Evolutionary conservation across 2,113 vertebrate species (phyloP).

Genomic region (Cyprinodon brontotheroides): DNA sequence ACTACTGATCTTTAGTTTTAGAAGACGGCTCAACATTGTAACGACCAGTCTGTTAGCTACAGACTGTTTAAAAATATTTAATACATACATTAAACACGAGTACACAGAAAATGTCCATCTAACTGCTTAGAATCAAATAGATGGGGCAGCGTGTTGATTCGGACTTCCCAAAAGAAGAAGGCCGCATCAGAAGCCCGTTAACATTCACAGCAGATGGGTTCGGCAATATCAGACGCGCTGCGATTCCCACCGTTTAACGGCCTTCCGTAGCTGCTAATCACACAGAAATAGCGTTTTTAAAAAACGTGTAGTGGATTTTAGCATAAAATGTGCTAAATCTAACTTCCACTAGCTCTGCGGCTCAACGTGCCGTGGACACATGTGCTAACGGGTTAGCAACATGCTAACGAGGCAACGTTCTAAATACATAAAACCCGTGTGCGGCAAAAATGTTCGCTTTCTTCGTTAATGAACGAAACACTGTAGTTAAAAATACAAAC

Average conservation of each 20-base stretch:
- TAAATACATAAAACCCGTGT: conserved; percentile 20
- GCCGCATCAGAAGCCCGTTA: conserved; percentile 47
- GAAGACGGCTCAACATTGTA: no score
- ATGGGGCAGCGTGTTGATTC: neutral
- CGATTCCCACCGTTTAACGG: neutral
- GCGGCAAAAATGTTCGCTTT: fast-evolving
- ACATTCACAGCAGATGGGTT: neutral
- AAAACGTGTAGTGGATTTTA: neutral
- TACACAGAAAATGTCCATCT: neutral
- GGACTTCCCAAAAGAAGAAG: neutral
- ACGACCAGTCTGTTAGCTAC: no score
- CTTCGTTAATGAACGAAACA: fast-evolving
- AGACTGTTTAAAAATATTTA: no score
- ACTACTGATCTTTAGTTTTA: no score
- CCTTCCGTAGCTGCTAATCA: fast-evolving
- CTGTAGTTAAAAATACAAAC: fast-evolving
- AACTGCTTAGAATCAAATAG: neutral
- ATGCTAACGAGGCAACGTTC: conserved; percentile 51
- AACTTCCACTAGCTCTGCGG: neutral
- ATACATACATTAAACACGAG: no score
- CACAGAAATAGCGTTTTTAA: neutral
- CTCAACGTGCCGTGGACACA: conserved; percentile 61
- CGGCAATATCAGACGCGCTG: neutral
- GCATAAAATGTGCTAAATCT: neutral
- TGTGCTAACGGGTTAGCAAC: conserved; percentile 53